Evolutionary conservation across 2,113 vertebrate species (phyloP), one percentile per base, ranked within the genome.

Genomic region (Oreochromis aureus): DNA sequence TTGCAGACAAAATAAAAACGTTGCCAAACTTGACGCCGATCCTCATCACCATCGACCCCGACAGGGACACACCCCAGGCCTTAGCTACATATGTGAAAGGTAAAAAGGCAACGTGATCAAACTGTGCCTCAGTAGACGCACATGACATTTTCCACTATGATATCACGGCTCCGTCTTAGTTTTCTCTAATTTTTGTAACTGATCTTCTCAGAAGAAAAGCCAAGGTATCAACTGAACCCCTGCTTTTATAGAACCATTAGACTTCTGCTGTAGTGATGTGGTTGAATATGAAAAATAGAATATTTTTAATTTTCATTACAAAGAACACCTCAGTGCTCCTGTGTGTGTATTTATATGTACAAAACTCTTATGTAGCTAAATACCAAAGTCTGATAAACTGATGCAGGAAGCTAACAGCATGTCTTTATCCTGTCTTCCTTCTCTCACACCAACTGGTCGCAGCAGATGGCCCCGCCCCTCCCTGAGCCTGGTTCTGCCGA

Each of bases 31-130:
- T 99, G 92, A 98, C 96, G 2, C 98, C 98, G 0, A 89, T 99
- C 24, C 97, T 99, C 93, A 99, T 99, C 96, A 99, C 98, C 76
- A 98, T 99, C 24, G 99, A 99, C 90, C 98, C 98, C 2, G 97
- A 98, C 39, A 95, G 99, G 82, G 99, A 99, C 93, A 97, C 89
- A 0, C 82, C 97, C 46, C 97, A 98, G 93, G 98, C 98, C 81
- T 91, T 99, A 71, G 97, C 97, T 30, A 93, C 90, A 11, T 99
- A 99, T 7, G 96, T 99, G 53, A 98, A 98, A 98, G 98, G 98
- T 99, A 93, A 10, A 1, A 32, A 56, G 10, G 41, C n/a, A 10
- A 5, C 2, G 1, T 22, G 27, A 24, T 12, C 7, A 0, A n/a
- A 22, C 12, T 7, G 16, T 3, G 13, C 32, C 11, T 66, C n/a